phyloP scores from a whole-genome alignment of 2,113 vertebrate genomes.

The Albula glossodonta region DNA sequence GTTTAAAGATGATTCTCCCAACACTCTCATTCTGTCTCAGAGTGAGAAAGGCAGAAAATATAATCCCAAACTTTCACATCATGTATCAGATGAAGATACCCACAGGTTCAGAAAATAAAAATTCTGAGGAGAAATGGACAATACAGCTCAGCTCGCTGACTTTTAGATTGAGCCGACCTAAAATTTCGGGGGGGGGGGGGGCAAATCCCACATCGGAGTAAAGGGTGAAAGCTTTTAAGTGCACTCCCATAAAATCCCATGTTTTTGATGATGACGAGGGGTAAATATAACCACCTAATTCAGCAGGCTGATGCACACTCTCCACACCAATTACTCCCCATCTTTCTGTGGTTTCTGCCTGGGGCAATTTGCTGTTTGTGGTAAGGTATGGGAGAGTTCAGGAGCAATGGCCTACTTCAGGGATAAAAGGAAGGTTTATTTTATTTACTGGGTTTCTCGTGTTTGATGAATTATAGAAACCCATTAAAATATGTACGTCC shows the following conservation, averaged over 20 bases:
- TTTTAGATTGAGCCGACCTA: neutral
- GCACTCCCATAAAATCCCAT: neutral
- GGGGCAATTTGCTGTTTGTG: constrained; percentile 24
- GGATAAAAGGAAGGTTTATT: constrained; percentile 44
- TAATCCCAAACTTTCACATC: neutral
- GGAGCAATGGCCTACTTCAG: constrained; percentile 43
- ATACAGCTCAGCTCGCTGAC: neutral
- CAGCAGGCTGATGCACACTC: constrained; percentile 22
- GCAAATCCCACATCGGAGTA: constrained; percentile 8
- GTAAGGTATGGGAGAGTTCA: constrained; percentile 15
- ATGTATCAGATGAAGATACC: neutral
- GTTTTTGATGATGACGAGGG: constrained; percentile 17
- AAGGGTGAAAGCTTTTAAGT: constrained; percentile 25
- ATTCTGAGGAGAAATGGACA: neutral
- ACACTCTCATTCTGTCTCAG: neutral
- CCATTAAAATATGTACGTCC: constrained; percentile 32
- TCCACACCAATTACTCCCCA: constrained; percentile 29
- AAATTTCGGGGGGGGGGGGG: constrained; percentile 1
- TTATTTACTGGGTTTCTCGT: constrained; percentile 40
- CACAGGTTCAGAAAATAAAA: constrained; percentile 11
- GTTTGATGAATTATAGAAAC: constrained; percentile 40
- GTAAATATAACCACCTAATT: constrained; percentile 10
- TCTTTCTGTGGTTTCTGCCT: constrained; percentile 23
- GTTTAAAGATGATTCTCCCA: neutral
- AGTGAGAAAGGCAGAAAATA: neutral